Evolutionary conservation across 35 echinoderm and acorn worm genomes (phyloP).

Genomic region (Amphiura filiformis): DNA sequence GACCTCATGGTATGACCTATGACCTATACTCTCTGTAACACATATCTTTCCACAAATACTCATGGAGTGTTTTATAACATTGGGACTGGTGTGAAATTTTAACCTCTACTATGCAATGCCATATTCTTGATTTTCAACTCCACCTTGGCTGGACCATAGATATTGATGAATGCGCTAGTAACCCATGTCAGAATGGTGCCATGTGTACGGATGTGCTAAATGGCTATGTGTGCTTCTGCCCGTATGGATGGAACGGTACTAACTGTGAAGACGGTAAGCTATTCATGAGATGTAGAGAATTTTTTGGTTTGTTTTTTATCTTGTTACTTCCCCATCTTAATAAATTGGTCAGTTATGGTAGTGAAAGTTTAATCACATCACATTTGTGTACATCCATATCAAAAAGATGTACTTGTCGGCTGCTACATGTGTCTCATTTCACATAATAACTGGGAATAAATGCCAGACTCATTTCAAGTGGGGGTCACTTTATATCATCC

Average conservation of each 20-base stretch:
- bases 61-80: too few species aligned
- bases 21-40: too few species aligned
- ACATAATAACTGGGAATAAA: too few species aligned
- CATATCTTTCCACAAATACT: too few species aligned
- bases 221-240: background rate
- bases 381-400: too few species aligned
- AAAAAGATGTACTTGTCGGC: too few species aligned
- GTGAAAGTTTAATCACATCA: background rate
- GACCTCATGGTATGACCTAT: too few species aligned
- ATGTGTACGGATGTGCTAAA: background rate
- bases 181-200: slow-evolving; percentile 12
- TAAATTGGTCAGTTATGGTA: background rate
- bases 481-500: too few species aligned
- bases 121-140: background rate
- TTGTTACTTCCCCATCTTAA: background rate
- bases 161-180: slow-evolving; percentile 26
- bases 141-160: background rate
- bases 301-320: background rate
- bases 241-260: background rate
- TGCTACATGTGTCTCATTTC: too few species aligned
- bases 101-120: too few species aligned
- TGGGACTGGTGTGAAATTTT: too few species aligned
- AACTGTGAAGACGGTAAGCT: background rate
- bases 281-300: background rate
- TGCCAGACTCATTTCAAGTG: too few species aligned